Conservation (phyloP, 2,888 invertebrate species). For the Cephus pulcher region DNA sequence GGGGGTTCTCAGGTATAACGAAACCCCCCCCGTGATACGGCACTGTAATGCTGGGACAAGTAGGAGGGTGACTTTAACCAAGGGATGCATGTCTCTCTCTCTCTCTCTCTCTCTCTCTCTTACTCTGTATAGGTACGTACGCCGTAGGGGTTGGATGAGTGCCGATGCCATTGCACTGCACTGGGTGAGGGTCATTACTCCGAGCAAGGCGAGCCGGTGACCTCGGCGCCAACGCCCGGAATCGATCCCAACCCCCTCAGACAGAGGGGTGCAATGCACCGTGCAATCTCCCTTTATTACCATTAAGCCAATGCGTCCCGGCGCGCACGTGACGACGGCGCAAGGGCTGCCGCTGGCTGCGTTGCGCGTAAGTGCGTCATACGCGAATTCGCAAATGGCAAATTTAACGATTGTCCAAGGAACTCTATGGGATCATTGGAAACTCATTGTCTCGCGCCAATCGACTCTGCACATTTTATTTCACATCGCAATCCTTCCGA, state of each 20-base stretch:
- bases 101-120: constrained; percentile 16
- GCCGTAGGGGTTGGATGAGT: constrained; percentile 6
- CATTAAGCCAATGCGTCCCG: background rate
- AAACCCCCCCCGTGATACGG: background rate
- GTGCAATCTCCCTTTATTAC: constrained; percentile 42
- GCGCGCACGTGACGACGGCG: background rate
- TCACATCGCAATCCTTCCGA: background rate
- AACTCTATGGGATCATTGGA: background rate
- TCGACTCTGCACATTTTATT: background rate
- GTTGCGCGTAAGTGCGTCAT: background rate
- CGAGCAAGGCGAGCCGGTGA: constrained; percentile 65
- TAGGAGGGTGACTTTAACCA: background rate
- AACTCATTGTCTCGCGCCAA: background rate
- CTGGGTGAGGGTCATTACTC: constrained; percentile 68
- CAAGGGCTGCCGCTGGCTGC: background rate
- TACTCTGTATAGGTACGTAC: background rate
- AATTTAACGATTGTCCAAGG: background rate
- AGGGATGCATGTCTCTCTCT: background rate
- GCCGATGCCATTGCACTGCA: constrained; percentile 64
- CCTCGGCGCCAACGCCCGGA: constrained; percentile 66
- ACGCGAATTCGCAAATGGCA: background rate
- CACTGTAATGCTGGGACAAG: background rate
- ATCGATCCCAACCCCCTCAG: constrained; percentile 61
- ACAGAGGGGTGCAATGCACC: constrained; percentile 56
- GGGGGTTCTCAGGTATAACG: background rate